A percentile compares a stretch with the other conserved stretches of the same genome.
These are phyloP conservation scores for Colossoma macropomum DNA, from an alignment of 2,113 vertebrate genomes.

Conservation along the genomic window DNA sequence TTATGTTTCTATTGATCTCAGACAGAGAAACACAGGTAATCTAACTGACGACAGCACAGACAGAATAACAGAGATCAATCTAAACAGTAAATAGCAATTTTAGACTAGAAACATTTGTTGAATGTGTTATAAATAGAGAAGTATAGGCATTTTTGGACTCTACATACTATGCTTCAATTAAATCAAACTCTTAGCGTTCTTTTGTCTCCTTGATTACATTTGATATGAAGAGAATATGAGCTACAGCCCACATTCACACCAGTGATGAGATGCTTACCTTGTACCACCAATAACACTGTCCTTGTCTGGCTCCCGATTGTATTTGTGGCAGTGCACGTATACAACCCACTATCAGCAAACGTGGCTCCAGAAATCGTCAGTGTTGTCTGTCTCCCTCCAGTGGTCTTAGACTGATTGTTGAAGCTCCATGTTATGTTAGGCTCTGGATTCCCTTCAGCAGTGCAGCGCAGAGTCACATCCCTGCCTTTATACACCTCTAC, in stretches of 20 bases:
- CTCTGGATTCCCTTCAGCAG: conserved; percentile 64
- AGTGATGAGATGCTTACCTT: conserved; percentile 52
- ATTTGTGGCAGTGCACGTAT: conserved; percentile 70
- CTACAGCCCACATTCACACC: neutral
- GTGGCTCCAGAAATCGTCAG: conserved; percentile 61
- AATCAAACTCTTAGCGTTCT: no score
- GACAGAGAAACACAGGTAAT: no score
- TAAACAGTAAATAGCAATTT: no score
- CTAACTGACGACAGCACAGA: no score
- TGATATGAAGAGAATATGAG: no score
- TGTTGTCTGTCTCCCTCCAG: conserved; percentile 36
- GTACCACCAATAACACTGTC: conserved; percentile 46
- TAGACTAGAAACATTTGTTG: no score
- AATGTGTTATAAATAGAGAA: no score
- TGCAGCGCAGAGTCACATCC: conserved; percentile 60
- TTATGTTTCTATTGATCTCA: no score
- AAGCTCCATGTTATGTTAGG: conserved; percentile 29
- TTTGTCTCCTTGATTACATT: no score
- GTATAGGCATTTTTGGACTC: no score
- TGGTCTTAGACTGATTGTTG: conserved; percentile 35
- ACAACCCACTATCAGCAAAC: conserved; percentile 61
- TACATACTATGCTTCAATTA: no score
- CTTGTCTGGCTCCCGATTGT: conserved; percentile 43
- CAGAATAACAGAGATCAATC: no score
- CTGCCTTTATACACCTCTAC: neutral